A percentile compares a stretch with the other conserved stretches of the same genome.
These are phyloP conservation scores for Semnornis frantzii DNA, from an alignment of 2,113 vertebrate species.

Conservation along the genomic window DNA sequence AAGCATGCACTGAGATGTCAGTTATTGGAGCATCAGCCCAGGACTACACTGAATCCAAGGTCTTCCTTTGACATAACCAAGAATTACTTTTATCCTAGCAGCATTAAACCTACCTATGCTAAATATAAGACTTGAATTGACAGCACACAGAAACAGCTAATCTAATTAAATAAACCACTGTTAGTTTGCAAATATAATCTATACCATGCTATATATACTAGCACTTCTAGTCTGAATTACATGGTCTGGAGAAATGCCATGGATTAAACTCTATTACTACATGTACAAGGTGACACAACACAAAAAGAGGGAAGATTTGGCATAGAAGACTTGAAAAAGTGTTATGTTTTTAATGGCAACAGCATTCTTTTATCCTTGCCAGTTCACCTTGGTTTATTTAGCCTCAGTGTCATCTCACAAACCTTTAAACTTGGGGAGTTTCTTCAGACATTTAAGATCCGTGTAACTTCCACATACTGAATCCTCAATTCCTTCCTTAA, in stretches of 20 bases:
- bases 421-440: background rate
- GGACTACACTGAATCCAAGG: background rate
- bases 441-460: background rate
- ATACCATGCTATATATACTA: background rate
- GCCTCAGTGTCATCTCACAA: background rate
- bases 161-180: background rate
- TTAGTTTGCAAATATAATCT: background rate
- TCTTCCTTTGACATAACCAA: background rate
- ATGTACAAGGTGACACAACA: accelerated
- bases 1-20: background rate
- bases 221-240: too few relatives aligned
- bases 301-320: background rate
- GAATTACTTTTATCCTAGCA: too few relatives aligned
- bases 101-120: background rate
- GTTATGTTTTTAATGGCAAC: background rate
- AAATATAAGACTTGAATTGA: background rate
- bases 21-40: background rate
- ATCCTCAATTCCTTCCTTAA: background rate
- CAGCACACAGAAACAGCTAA: background rate
- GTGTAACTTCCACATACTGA: too few relatives aligned
- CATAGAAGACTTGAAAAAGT: background rate
- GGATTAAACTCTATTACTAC: background rate
- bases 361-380: background rate
- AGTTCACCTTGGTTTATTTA: background rate
- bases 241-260: background rate